These are phyloP conservation scores for Cephus runcator DNA, from an alignment of 2,888 invertebrate species.

Conservation along the genomic window DNA sequence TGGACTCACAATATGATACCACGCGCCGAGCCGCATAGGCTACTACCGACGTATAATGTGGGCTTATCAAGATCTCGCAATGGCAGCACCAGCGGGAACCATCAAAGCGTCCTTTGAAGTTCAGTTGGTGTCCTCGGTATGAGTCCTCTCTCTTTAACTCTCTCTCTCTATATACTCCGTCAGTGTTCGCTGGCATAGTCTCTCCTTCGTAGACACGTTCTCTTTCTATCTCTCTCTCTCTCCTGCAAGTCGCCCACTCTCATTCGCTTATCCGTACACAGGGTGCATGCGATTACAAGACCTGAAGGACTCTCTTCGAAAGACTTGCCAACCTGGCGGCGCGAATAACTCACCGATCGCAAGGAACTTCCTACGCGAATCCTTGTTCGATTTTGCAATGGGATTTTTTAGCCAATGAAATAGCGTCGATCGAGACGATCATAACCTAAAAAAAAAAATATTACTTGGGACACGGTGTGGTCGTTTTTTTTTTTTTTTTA, in stretches of 20 bases:
- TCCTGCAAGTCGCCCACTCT: constrained; percentile 21
- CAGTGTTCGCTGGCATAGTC: constrained; percentile 9
- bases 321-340: background rate
- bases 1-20: constrained; percentile 47
- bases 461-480: background rate
- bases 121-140: constrained; percentile 54
- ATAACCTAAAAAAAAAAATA: background rate
- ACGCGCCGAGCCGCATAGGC: constrained; percentile 24
- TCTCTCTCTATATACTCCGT: constrained; percentile 10
- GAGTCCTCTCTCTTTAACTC: constrained; percentile 8
- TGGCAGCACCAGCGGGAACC: constrained; percentile 58
- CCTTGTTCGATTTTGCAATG: background rate
- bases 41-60: constrained; percentile 54
- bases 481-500: background rate
- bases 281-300: background rate
- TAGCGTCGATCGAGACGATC: background rate
- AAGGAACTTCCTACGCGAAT: background rate
- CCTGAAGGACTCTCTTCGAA: background rate
- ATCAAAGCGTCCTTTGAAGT: constrained; percentile 63
- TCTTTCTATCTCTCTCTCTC: constrained; percentile 22
- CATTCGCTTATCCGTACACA: constrained; percentile 1
- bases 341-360: background rate
- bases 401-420: background rate
- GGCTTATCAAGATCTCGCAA: constrained; percentile 62
- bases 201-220: constrained; percentile 29